Conservation (phyloP, 92 coral and sea anemone species). For the Paragorgia papillata region DNA sequence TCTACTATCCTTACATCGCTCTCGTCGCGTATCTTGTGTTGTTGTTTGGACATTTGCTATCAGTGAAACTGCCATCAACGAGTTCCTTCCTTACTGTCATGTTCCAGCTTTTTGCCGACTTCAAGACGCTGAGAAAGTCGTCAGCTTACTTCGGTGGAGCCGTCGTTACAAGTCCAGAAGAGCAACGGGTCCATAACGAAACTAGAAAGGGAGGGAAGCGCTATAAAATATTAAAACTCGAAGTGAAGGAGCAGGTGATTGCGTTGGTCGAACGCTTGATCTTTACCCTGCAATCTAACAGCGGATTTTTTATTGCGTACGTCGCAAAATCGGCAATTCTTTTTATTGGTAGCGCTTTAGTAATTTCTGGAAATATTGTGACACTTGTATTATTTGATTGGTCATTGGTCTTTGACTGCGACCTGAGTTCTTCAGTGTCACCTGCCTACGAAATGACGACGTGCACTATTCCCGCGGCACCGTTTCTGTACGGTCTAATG, state of each 20-base stretch:
- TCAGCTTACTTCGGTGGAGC: constrained; percentile 37
- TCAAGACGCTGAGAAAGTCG: constrained; percentile 31
- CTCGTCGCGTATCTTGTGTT: constrained; percentile 30
- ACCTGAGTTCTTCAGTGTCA: constrained; percentile 8
- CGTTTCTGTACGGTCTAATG: constrained; percentile 42
- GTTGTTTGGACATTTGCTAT: constrained; percentile 30
- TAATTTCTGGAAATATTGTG: constrained; percentile 24
- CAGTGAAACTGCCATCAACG: constrained; percentile 33
- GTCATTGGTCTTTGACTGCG: constrained; percentile 41
- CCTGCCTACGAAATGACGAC: constrained; percentile 1
- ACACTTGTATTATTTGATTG: constrained; percentile 34
- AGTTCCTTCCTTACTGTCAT: constrained; percentile 37
- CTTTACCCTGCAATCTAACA: constrained; percentile 2
- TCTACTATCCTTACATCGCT: constrained; percentile 34
- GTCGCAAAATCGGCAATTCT: constrained; percentile 29
- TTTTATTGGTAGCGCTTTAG: constrained; percentile 20
- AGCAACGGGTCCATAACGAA: constrained; percentile 31
- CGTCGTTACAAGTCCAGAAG: constrained; percentile 22
- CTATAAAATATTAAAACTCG: constrained; percentile 27
- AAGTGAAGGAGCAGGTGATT: constrained; percentile 29
- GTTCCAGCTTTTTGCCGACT: constrained; percentile 42
- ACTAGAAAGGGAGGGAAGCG: constrained; percentile 32
- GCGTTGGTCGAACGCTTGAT: constrained; percentile 36
- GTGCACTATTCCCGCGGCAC: constrained; percentile 45
- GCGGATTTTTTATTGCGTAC: constrained; percentile 33